phyloP scores from a whole-genome alignment of 2,113 vertebrate genomes.

The Myiopsitta monachus region DNA sequence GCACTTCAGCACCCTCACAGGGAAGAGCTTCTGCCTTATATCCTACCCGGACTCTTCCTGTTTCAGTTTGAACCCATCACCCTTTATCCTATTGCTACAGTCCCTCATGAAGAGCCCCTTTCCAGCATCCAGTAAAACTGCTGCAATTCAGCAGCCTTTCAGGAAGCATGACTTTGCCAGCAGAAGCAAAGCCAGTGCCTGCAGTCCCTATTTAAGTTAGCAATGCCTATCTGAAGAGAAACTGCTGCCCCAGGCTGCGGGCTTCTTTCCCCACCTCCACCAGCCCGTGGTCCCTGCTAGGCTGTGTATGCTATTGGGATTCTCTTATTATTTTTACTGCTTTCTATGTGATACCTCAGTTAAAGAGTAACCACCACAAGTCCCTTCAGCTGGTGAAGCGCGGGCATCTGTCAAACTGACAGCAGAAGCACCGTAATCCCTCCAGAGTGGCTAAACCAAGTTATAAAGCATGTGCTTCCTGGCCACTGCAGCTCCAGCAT shows the following conservation, averaged over 20 bases:
- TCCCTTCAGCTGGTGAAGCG: not conserved
- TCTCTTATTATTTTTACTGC: not conserved
- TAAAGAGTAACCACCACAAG: not conserved
- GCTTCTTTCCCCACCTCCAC: not conserved
- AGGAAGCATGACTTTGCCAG: not conserved
- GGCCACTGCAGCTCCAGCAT: accelerated
- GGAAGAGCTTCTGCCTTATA: not conserved
- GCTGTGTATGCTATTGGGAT: not conserved
- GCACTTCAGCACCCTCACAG: not conserved
- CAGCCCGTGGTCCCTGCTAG: not conserved
- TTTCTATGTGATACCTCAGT: not conserved
- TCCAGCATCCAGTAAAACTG: not conserved
- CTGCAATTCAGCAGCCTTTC: not conserved
- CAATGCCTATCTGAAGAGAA: not conserved
- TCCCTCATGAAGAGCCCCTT: not conserved
- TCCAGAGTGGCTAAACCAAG: not conserved
- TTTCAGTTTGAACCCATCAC: not conserved
- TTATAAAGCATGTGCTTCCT: accelerated
- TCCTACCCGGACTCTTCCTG: not conserved
- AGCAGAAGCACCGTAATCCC: not conserved
- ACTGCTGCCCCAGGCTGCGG: not conserved
- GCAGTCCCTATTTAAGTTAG: not conserved
- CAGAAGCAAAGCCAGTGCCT: not conserved
- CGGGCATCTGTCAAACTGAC: slow-evolving; percentile 19
- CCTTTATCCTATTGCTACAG: not conserved